phyloP scores from a whole-genome alignment of 2,113 vertebrate species.

The Odobenus rosmarus region DNA sequence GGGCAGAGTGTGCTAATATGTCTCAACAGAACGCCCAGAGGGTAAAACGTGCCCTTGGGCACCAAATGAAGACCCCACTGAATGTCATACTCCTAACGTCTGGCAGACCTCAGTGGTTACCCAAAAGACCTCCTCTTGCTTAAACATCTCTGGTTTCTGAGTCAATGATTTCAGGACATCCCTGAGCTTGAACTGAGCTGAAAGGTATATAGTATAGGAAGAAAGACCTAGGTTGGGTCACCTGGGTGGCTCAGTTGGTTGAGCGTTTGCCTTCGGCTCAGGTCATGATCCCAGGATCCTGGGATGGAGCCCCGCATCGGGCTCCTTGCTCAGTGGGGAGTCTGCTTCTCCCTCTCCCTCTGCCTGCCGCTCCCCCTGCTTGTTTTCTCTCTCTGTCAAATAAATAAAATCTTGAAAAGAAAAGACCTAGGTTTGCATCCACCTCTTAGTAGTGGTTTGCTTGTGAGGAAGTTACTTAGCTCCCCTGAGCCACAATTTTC shows the following conservation, averaged over 20 bases:
- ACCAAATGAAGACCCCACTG: not conserved
- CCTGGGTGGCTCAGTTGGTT: not conserved
- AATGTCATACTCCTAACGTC: not conserved
- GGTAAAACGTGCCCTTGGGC: not conserved
- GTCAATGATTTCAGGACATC: not conserved
- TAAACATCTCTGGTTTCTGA: conserved; percentile 4
- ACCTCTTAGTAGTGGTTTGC: not conserved
- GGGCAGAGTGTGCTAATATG: not conserved
- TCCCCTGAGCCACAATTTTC: not conserved
- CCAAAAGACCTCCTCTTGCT: not conserved
- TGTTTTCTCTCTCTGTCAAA: not conserved
- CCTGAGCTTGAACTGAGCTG: conserved; percentile 9
- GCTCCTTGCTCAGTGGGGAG: not conserved
- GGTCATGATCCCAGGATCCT: not conserved
- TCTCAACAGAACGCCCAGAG: not conserved
- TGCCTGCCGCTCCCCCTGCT: not conserved
- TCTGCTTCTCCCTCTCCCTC: not conserved
- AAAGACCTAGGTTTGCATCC: not conserved
- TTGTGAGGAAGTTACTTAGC: not conserved
- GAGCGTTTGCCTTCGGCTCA: not conserved
- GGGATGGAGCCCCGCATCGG: not conserved
- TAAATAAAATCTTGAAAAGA: not conserved
- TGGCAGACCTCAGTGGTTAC: not conserved
- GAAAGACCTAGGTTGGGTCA: not conserved
- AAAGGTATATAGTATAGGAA: not conserved